phyloP scores from a whole-genome alignment of 1,140 invertebrate genomes.

The Thrips palmi region DNA sequence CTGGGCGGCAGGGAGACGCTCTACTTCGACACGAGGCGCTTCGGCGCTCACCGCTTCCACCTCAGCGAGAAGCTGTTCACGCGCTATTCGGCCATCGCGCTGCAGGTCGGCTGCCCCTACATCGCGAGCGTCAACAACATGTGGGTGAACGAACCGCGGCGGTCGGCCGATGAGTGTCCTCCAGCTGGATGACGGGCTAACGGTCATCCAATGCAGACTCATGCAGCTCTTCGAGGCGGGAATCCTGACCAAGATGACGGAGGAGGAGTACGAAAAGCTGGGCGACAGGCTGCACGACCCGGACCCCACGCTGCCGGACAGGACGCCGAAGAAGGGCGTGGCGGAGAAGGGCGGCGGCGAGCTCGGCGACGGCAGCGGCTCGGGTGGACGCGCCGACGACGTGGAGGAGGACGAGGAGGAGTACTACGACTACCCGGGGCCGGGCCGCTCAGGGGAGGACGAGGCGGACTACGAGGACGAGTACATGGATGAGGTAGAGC shows the following conservation, averaged over 20 bases:
- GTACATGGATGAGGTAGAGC: too few species aligned
- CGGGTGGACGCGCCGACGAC: constrained; percentile 14
- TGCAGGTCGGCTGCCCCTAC: constrained; percentile 51
- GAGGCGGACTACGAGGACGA: too few species aligned
- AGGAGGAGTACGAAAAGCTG: constrained; percentile 43
- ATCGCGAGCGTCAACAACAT: constrained; percentile 45
- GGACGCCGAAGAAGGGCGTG: constrained; percentile 23
- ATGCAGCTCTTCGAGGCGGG: constrained; percentile 50
- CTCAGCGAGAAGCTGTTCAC: constrained; percentile 51
- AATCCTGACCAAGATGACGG: constrained; percentile 47
- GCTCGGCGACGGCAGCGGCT: constrained; percentile 5
- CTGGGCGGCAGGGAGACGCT: constrained; percentile 47
- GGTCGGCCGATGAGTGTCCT: constrained; percentile 3
- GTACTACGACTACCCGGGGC: too few species aligned
- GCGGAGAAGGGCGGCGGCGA: neutral
- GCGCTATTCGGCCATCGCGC: constrained; percentile 47
- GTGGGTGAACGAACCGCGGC: constrained; percentile 25
- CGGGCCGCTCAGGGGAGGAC: too few species aligned
- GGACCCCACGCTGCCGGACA: constrained; percentile 19
- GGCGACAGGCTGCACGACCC: constrained; percentile 25
- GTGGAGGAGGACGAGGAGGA: constrained; percentile 14
- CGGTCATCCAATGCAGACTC: constrained; percentile 35
- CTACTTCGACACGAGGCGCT: constrained; percentile 46
- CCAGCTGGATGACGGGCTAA: constrained; percentile 7
- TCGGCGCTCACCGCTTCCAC: constrained; percentile 46